Evolutionary conservation across 2,888 invertebrate genomes (phyloP), one percentile per base, ranked within the genome.

Genomic region (Malacosoma neustria): DNA sequence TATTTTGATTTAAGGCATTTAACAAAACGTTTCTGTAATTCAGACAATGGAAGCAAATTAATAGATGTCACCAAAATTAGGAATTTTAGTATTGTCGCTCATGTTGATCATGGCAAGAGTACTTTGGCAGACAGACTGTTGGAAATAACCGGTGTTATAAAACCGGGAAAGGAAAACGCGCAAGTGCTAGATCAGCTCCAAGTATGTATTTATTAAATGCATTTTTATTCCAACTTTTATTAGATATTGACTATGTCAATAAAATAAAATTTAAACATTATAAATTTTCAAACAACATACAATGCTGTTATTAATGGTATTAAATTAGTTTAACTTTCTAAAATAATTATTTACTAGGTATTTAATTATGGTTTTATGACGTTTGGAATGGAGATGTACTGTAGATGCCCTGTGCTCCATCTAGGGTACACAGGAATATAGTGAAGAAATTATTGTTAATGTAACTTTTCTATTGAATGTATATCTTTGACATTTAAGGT

Each of bases 61-160:
- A 40, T 67, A 33, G 70, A 76, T 30, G 60, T 69, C n/a, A 60
- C 49, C 30, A 72, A 61, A 47, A 96, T 97, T 32, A 87, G 98
- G 39, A 98, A 98, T 72, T 98, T 98, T 64, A 94, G 97, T 73
- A 98, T 99, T 57, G 96, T 99, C 45, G 99, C 99, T n/a, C 99
- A 99, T 79, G 95, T 99, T 1, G 99, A 99, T 72, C 99, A 99
- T 87, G 99, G 99, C 0, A 99, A 99, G 84, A 97, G 97, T 72
- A 99, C 99, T 0, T 79, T 99, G 40, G 98, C 99, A 1, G 99
- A 99, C 71, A 87, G 99, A 38, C 72, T 99, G n/a, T 74, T 99
- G 9, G 98, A 99, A 88, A 76, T 93, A 37, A 97, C 98, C 11
- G 98, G 97, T 48, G 92, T 91, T 0, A 90, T 93, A 38, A 89